Evolutionary conservation across 2,113 vertebrate species (phyloP), one percentile per base, ranked within the genome.

Genomic region (Rhegmatorhina hoffmannsi): DNA sequence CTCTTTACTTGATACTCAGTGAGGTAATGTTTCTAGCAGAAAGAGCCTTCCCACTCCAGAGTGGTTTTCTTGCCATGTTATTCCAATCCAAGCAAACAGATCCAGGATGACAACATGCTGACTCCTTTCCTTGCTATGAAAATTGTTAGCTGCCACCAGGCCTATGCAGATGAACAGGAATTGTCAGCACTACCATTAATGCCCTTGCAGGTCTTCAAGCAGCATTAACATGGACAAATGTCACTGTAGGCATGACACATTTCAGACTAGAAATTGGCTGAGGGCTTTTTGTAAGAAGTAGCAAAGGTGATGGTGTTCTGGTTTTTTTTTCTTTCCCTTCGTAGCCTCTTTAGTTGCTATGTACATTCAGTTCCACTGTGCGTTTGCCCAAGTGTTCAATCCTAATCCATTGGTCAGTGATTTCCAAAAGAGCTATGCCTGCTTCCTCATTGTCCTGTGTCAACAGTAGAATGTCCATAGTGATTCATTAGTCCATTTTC

Each of bases 81-180:
- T 82, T 78, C 60, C 40, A 87, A 49, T 90, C 47, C n/a, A 75
- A 43, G 77, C 44, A 78, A 89, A 78, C 36, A 76, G 77, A 92
- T 95, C 69, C 66, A 87, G 79, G 53, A 84, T 89, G 91, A 92
- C 92, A 96, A 79, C 81, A 79, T 10, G 74, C 94, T 89, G 87
- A 87, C 53, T 94, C 58, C 40, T 68, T 92, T 58, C 70, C 28
- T 82, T 83, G 66, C 56, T 73, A 64, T 76, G 89, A 87, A 97
- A 91, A 89, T 87, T 80, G 49, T 92, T 92, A 87, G 92, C 73
- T 94, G 94, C 69, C 93, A 92, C 67, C 53, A 93, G 91, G 69
- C 69, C 77, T 82, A 13, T 78, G 62, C 49, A 94, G 40, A 91
- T 87, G 79, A 94, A 96, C 70, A 69, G 58, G 44, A 91, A 58